Evolutionary conservation across 2,797 vertebrate species (phyloP), one percentile per base, ranked within the genome.

Genomic region (Rhynchonycteris naso): DNA sequence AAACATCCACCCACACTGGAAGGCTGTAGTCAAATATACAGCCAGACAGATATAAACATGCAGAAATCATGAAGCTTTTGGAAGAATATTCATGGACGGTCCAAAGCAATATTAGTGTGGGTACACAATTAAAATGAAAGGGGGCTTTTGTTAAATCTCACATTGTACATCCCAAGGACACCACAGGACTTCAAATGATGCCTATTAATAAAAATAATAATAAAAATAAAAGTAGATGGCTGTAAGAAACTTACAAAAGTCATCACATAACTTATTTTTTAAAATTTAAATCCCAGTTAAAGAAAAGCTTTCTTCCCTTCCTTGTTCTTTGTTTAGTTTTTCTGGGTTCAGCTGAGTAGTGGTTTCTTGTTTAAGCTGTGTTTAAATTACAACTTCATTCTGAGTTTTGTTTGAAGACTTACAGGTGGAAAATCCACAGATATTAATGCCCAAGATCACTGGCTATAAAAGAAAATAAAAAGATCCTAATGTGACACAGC

Each of bases 331-430:
- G 19, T 91, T 91, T 88, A 88, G 13, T 47, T 95, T 66, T 71
- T 91, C 82, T 54, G 35, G 50, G 16, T 69, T 75, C 54, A 71
- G 52, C 28, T 71, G 65, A 86, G 35, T 38, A 24, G 47, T 95
- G 33, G 35, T 85, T 89, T 86, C 78, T 93, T 59, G 7, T 88
- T 22, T 80, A 54, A 91, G 95, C 28, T 15, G 14, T 80, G 56
- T 85, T 92, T 91, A 88, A 75, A 93, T 79, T 94, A 52, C 68
- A 56, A 56, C n/a, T 72, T 81, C 16, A 65, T 74, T 79, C 47
- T 63, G 38, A 92, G 71, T 50, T 96, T 79, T 89, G 59, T 80
- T 95, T 89, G 87, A 91, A 97, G 94, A 93, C 47, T 33, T 83
- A 47, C 13, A 83, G 79, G 54, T 93, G 71, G 56, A 78, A 93